phyloP scores from a whole-genome alignment of 2,888 invertebrate species.

The Teleiodes luculella region DNA sequence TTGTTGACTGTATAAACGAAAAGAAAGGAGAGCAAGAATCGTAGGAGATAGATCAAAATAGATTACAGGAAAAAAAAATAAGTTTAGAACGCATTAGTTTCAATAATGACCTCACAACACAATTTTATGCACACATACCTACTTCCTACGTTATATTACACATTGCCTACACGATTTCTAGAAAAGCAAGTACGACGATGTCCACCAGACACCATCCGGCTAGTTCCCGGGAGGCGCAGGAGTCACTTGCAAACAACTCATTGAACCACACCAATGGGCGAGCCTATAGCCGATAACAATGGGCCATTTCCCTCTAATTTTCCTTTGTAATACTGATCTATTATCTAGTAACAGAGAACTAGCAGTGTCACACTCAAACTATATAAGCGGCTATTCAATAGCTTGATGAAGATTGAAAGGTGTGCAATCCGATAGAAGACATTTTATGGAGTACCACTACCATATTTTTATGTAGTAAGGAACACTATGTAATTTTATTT shows the following conservation, averaged over 20 bases:
- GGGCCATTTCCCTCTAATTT: conserved; percentile 64
- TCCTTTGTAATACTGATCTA: conserved; percentile 64
- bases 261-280: conserved; percentile 51
- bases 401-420: no score
- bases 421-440: no score
- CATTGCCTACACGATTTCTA: neutral
- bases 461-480: no score
- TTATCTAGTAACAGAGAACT: conserved; percentile 25
- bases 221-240: conserved; percentile 42
- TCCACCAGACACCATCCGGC: conserved; percentile 35
- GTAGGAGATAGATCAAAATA: no score
- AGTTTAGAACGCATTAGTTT: no score
- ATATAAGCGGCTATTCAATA: neutral
- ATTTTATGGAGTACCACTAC: no score
- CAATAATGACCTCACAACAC: no score
- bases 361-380: neutral
- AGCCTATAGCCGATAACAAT: conserved; percentile 65
- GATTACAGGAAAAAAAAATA: no score
- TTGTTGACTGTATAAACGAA: no score
- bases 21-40: no score
- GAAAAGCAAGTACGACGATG: neutral
- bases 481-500: no score
- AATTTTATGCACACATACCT: no score
- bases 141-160: neutral
- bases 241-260: conserved; percentile 60